phyloP scores from a whole-genome alignment of 2,797 vertebrate genomes.

The Tragopan temminckii region DNA sequence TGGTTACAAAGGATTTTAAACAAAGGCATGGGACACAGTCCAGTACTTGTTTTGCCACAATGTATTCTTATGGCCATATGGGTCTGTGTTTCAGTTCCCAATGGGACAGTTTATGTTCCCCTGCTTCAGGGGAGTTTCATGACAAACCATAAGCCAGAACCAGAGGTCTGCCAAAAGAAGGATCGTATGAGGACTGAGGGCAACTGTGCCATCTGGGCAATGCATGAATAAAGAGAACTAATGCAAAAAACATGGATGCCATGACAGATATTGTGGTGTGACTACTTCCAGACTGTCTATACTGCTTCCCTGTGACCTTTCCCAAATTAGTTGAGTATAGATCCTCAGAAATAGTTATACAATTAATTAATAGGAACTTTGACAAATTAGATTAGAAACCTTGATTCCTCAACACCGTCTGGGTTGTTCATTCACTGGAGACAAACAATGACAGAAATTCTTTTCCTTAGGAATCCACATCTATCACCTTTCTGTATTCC shows the following conservation, averaged over 20 bases:
- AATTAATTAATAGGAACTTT: not conserved
- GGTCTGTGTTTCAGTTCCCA: not conserved
- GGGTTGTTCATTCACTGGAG: not conserved
- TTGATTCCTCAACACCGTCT: not conserved
- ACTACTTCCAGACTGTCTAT: not conserved
- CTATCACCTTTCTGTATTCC: not conserved
- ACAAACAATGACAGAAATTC: not conserved
- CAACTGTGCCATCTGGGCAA: not conserved
- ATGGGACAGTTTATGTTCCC: not conserved
- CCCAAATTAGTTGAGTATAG: not conserved
- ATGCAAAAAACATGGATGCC: accelerated
- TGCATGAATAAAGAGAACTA: not conserved
- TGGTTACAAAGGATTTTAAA: not conserved
- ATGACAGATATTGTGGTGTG: not conserved
- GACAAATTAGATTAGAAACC: not conserved
- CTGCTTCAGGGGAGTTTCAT: not conserved
- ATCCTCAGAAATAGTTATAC: not conserved
- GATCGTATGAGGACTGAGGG: not conserved
- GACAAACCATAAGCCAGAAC: not conserved
- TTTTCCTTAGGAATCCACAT: not conserved
- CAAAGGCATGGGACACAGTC: not conserved
- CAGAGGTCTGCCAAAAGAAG: not conserved
- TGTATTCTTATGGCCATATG: not conserved
- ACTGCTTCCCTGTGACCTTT: not conserved
- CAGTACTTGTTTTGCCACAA: not conserved